A percentile compares a stretch with the other conserved stretches of the same genome.
phyloP scores from a whole-genome alignment of 2,797 vertebrate genomes.

The Thaleichthys pacificus region DNA sequence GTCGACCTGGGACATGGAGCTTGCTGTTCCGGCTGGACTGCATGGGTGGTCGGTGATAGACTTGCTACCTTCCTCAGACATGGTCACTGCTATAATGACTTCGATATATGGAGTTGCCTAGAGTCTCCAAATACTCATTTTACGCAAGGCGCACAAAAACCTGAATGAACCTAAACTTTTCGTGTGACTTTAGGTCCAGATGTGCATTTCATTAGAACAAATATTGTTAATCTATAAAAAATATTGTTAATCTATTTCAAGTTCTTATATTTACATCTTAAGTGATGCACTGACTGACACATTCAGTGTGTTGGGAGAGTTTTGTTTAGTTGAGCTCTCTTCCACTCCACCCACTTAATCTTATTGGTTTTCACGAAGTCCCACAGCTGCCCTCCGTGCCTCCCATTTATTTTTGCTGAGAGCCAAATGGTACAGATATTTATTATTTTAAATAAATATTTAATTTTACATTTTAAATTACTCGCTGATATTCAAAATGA shows the following conservation, averaged over 20 bases:
- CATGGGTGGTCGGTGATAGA: conserved; percentile 67
- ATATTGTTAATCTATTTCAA: background rate
- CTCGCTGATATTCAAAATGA: no score
- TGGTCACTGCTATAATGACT: conserved; percentile 66
- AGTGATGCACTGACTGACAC: conserved; percentile 1
- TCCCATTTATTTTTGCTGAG: conserved; percentile 43
- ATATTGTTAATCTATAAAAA: no score
- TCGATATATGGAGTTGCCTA: background rate
- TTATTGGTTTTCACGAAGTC: conserved; percentile 7
- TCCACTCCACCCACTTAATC: background rate
- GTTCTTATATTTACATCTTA: background rate
- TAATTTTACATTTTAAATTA: no score
- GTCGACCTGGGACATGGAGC: conserved; percentile 77
- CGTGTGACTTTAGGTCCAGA: background rate
- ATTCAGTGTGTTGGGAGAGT: background rate
- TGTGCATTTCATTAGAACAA: background rate
- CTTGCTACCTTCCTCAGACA: conserved; percentile 79
- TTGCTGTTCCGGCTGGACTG: conserved; percentile 80
- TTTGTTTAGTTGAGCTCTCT: background rate
- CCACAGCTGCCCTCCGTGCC: conserved; percentile 32
- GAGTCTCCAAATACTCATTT: conserved; percentile 45
- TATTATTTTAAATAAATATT: background rate
- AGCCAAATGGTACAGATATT: background rate
- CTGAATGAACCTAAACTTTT: background rate
- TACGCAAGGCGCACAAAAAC: conserved; percentile 17